Percentiles rank a stretch among this genome's conserved stretches.
Conservation (phyloP, 1,140 invertebrate species). For the Hyposmocoma kahamanoa region DNA sequence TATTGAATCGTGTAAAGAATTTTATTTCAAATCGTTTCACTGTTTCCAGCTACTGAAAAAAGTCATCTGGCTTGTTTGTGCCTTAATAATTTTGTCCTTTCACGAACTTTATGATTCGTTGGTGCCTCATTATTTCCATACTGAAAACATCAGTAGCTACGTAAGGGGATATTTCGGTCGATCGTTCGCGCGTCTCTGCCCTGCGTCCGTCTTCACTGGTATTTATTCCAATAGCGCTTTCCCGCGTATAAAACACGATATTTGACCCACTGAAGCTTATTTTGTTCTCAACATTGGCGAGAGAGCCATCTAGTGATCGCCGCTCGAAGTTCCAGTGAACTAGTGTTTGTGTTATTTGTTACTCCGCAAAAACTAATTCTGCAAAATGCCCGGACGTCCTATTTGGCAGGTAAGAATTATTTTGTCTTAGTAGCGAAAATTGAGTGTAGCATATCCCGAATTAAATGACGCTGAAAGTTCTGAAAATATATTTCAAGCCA, state of each 20-base stretch:
- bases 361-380: constrained; percentile 26
- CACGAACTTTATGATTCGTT: no score
- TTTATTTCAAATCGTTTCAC: no score
- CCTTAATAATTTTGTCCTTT: no score
- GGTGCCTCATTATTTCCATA: no score
- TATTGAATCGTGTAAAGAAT: no score
- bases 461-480: no score
- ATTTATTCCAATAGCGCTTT: constrained; percentile 55
- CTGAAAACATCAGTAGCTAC: no score
- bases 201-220: constrained; percentile 57
- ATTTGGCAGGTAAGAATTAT: constrained; percentile 67
- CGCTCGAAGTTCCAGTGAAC: constrained; percentile 42
- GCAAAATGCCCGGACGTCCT: constrained; percentile 71
- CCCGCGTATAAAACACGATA: constrained; percentile 70
- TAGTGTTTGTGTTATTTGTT: constrained; percentile 33
- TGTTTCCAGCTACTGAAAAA: no score
- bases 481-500: no score
- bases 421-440: no score
- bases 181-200: constrained; percentile 50
- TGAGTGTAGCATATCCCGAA: no score
- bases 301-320: constrained; percentile 66
- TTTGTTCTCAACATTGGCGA: constrained; percentile 65
- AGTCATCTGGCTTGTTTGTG: no score
- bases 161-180: constrained; percentile 50
- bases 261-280: constrained; percentile 66